Percentiles rank a stretch among this genome's conserved stretches.
phyloP scores from a whole-genome alignment of 1,140 invertebrate genomes.

The Drosophila subobscura region DNA sequence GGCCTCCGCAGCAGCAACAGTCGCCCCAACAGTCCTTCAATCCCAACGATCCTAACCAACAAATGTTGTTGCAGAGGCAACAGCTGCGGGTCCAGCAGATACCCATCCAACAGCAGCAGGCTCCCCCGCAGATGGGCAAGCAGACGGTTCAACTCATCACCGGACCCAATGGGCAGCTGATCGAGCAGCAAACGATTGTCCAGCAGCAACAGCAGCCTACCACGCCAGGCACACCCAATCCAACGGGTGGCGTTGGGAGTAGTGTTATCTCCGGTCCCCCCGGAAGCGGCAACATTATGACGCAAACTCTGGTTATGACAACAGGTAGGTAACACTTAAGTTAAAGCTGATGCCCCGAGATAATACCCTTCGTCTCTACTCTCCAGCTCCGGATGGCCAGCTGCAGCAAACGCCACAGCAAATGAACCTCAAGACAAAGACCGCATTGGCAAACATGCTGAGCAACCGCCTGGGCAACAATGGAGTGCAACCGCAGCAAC shows the following conservation, averaged over 20 bases:
- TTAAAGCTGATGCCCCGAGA: not conserved
- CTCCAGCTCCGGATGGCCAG: slow-evolving; percentile 68
- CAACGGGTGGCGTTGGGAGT: slow-evolving; percentile 42
- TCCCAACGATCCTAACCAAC: slow-evolving; percentile 77
- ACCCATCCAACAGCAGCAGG: slow-evolving; percentile 84
- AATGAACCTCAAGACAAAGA: slow-evolving; percentile 96
- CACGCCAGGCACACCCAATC: slow-evolving; percentile 58
- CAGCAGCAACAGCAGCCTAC: slow-evolving; percentile 83
- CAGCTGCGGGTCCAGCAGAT: slow-evolving; percentile 85
- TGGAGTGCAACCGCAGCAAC: slow-evolving; percentile 84
- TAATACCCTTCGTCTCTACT: not conserved
- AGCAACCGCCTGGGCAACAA: slow-evolving; percentile 92
- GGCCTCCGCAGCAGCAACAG: slow-evolving; percentile 53
- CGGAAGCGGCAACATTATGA: slow-evolving; percentile 58
- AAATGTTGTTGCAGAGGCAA: slow-evolving; percentile 78
- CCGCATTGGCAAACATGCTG: slow-evolving; percentile 96
- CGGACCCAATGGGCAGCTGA: slow-evolving; percentile 72
- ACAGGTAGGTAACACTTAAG: slow-evolving; percentile 63
- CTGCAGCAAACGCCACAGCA: slow-evolving; percentile 78
- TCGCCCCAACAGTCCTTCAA: slow-evolving; percentile 53
- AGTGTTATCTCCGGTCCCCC: slow-evolving; percentile 22
- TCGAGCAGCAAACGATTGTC: slow-evolving; percentile 84
- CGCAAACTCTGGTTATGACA: slow-evolving; percentile 85
- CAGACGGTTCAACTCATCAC: slow-evolving; percentile 85
- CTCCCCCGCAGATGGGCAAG: slow-evolving; percentile 83